Evolutionary conservation across 2,113 vertebrate species (phyloP).

Genomic region (Crotalus horridus): DNA sequence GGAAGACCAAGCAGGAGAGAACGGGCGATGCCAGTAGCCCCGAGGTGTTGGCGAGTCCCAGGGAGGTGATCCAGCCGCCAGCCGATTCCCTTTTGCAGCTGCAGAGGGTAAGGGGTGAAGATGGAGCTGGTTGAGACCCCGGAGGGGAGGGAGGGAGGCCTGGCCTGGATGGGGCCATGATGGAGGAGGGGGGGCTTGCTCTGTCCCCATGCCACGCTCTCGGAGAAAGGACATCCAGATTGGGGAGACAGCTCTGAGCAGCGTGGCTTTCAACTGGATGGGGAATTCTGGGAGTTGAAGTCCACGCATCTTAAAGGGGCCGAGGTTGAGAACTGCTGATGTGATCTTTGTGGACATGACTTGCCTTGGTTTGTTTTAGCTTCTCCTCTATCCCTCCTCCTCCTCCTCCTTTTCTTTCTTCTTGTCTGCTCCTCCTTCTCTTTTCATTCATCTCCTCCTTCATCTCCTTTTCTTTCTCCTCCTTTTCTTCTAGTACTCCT

Average conservation of each 20-base stretch:
- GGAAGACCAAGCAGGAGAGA: slow-evolving; percentile 8
- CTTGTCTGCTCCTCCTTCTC: not conserved
- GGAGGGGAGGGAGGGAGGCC: too few species aligned
- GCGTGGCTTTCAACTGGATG: not conserved
- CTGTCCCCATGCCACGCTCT: not conserved
- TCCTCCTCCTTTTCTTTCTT: too few species aligned
- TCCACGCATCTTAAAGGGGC: not conserved
- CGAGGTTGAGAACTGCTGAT: too few species aligned
- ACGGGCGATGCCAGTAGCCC: not conserved
- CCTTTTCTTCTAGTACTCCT: accelerated
- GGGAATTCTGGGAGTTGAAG: not conserved
- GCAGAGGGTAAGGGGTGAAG: not conserved
- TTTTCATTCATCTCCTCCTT: not conserved
- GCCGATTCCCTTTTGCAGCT: not conserved
- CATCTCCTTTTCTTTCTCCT: too few species aligned
- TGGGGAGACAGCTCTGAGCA: too few species aligned
- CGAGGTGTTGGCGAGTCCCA: not conserved
- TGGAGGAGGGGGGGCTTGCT: not conserved
- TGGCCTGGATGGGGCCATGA: not conserved
- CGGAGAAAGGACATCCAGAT: not conserved
- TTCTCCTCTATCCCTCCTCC: too few species aligned
- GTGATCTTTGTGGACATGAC: not conserved
- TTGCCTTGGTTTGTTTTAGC: not conserved
- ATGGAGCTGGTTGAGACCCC: not conserved
- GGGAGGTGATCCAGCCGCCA: accelerated